A percentile compares a stretch with the other conserved stretches of the same genome.
Evolutionary conservation across 2,797 vertebrate genomes (phyloP).

Genomic region (Acipenser oxyrinchus): DNA sequence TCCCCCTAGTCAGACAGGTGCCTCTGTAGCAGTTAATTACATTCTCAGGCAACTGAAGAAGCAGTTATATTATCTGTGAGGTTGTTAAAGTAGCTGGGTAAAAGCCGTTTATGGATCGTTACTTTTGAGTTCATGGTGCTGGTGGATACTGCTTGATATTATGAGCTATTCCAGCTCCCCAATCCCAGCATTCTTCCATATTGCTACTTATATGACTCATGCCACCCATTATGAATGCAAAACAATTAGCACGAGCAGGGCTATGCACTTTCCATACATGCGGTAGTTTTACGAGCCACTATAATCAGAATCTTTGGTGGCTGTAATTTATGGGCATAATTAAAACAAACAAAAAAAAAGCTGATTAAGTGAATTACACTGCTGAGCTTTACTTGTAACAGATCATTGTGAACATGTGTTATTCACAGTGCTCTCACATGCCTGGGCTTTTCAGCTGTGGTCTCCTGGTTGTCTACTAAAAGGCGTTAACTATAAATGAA

Average conservation of each 20-base stretch:
- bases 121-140: conserved; percentile 21
- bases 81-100: conserved; percentile 45
- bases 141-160: not conserved
- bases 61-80: conserved; percentile 45
- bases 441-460: too few relatives aligned
- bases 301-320: conserved; percentile 50
- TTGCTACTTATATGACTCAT: conserved; percentile 49
- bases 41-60: conserved; percentile 56
- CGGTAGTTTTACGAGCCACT: conserved; percentile 38
- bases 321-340: conserved; percentile 67
- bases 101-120: conserved; percentile 35
- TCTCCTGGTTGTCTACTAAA: too few relatives aligned
- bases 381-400: conserved; percentile 46
- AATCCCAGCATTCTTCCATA: conserved; percentile 45
- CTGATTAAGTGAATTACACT: conserved; percentile 70
- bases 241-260: conserved; percentile 29
- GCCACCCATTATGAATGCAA: conserved; percentile 57
- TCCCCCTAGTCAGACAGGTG: conserved; percentile 51
- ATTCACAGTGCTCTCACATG: too few relatives aligned
- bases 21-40: conserved; percentile 57
- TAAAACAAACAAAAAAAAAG: conserved; percentile 46
- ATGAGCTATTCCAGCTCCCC: conserved; percentile 17
- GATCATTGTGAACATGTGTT: too few relatives aligned
- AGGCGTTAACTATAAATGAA: too few relatives aligned
- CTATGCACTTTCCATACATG: conserved; percentile 45